Percentiles rank a stretch among this genome's conserved stretches.
Evolutionary conservation across 2,113 vertebrate species (phyloP).

Genomic region (Petaurus breviceps): DNA sequence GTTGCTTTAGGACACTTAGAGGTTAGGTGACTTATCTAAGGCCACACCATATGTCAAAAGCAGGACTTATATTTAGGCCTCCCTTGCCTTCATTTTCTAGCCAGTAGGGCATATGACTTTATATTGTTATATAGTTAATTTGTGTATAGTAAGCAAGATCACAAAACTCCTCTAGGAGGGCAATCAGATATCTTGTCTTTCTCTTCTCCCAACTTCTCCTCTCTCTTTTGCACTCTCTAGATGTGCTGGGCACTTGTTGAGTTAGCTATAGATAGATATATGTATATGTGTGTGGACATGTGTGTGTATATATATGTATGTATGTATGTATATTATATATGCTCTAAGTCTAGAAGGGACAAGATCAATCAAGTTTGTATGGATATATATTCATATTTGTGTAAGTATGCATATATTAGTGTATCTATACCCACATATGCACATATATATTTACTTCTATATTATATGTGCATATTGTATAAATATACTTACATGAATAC

Average conservation of each 20-base stretch:
- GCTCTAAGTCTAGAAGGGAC: background rate
- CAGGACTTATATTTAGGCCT: background rate
- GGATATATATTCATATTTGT: background rate
- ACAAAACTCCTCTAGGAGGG: background rate
- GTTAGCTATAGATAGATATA: background rate
- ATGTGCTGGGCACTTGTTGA: background rate
- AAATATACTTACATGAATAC: background rate
- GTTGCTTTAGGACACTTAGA: background rate
- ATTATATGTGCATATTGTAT: background rate
- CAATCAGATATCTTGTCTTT: background rate
- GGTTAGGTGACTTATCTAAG: background rate
- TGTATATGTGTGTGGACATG: background rate
- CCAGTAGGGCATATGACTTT: background rate
- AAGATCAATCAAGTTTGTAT: background rate
- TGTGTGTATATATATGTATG: background rate
- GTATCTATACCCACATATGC: background rate
- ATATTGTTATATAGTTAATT: background rate
- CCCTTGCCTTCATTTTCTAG: background rate
- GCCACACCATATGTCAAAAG: background rate
- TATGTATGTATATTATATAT: background rate
- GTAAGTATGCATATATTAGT: background rate
- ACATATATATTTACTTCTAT: background rate
- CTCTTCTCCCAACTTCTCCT: background rate
- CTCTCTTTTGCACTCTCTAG: background rate
- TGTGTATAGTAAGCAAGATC: background rate